Conservation (phyloP, 2,113 vertebrate genomes). For the Pteropus alecto region DNA sequence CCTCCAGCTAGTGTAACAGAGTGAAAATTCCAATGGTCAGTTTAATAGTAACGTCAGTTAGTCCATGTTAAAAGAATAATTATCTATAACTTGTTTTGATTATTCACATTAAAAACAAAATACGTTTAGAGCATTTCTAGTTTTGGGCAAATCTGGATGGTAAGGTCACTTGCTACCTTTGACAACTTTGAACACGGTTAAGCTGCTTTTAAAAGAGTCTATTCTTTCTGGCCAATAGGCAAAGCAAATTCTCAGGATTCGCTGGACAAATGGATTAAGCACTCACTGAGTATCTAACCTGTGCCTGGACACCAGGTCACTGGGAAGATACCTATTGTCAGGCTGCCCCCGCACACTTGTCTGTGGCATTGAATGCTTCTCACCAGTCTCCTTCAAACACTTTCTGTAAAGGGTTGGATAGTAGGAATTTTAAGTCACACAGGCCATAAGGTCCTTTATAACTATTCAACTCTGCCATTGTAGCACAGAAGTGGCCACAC, state of each 20-base stretch:
- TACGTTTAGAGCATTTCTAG: neutral
- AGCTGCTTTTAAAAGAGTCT: neutral
- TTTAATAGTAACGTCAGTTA: neutral
- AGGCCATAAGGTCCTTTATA: neutral
- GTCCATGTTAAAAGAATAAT: neutral
- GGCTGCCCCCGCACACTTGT: too few relatives aligned
- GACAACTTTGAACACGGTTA: neutral
- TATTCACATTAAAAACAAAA: slow-evolving; percentile 1
- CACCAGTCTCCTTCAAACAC: neutral
- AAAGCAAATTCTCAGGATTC: neutral
- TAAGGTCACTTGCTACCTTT: neutral
- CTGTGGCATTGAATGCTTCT: neutral
- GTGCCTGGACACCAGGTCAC: neutral
- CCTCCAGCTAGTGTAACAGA: neutral
- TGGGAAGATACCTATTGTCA: neutral
- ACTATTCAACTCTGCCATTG: neutral
- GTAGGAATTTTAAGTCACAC: neutral
- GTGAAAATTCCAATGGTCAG: neutral
- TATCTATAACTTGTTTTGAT: neutral
- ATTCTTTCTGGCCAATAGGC: neutral
- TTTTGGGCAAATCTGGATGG: neutral
- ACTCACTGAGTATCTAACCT: neutral
- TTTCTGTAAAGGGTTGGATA: neutral
- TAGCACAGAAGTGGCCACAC: neutral
- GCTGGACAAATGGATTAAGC: neutral